Base-by-base conservation (phyloP, 2,888 invertebrate species). In the Apamea crenata region DNA sequence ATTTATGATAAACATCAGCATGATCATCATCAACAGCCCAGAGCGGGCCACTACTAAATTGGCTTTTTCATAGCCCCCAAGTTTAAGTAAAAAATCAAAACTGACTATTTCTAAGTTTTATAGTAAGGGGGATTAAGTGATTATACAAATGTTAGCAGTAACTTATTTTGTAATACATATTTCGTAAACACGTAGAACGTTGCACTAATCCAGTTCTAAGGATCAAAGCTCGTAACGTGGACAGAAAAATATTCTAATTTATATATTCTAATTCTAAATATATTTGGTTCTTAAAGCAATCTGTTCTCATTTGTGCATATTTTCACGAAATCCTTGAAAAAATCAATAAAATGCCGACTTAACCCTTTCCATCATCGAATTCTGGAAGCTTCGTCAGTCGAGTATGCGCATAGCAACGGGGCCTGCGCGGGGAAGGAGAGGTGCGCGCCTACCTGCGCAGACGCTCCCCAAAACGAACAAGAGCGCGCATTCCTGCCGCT, bases 391-490 rank as follows among this genome's bases (percentile, higher is more conserved):
- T 87, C 73, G 75, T 88, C 83, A 88, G 89, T 87, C 83, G 90
- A 86, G 93, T 91, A 91, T 91, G 87, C 90, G 88, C 94, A 85
- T 93, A 90, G 94, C 94, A 94, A 95, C 94, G 84, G 88, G 82
- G 88, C 77, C 80, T 63, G 83, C 76, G 77, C 78, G 87, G 85
- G 78, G 88, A 88, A 81, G 91, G 92, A 88, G 92, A 91, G 91
- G 90, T 53, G 91, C 93, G 93, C 94, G 95, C 95, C 94, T 96
- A 96, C 96, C 96, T 96, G 96, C 96, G 95, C 96, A 93, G 95
- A 95, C 96, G 96, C 94, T 94, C 95, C 95, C 96, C 96, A 97
- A 97, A 97, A 96, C 94, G 96, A 96, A 95, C 95, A 96, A 97
- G 96, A 96, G 94, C 90, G 94, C 91, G 95, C 96, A 96, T 96